Percentiles rank a stretch among this genome's conserved stretches.
These are phyloP conservation scores for Meloidogyne hapla DNA, from an alignment of 1,140 invertebrate genomes.

Conservation along the genomic window DNA sequence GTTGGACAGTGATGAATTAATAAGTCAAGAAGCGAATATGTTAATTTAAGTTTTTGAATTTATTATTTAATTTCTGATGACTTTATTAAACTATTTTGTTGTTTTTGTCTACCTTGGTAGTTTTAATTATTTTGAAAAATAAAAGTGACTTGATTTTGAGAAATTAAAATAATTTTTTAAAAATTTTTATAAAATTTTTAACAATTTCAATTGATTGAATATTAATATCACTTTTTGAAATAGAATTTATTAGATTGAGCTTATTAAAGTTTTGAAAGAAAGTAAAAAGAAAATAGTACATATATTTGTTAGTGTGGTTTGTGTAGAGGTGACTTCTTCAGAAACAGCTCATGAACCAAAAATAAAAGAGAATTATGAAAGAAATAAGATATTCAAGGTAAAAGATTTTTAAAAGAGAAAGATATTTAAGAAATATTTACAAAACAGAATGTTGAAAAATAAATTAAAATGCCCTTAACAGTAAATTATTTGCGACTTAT, in stretches of 20 bases:
- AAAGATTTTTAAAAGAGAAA: not conserved
- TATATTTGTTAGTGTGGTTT: not conserved
- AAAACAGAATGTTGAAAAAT: too few relatives aligned
- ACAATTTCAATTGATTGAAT: not conserved
- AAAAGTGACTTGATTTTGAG: not conserved
- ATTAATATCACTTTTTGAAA: not conserved
- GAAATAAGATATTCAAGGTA: not conserved
- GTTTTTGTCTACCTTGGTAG: conserved; percentile 4
- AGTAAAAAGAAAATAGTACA: not conserved
- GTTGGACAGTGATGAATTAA: conserved; percentile 11
- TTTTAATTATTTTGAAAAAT: conserved; percentile 6
- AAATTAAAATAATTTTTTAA: not conserved
- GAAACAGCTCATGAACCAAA: not conserved
- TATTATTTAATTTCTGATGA: not conserved
- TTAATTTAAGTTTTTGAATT: not conserved
- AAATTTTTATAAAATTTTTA: not conserved
- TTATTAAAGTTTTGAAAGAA: not conserved
- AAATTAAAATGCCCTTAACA: too few relatives aligned
- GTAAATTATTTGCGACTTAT: too few relatives aligned
- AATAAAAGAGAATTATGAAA: not conserved
- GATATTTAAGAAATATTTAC: too few relatives aligned
- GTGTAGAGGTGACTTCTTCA: not conserved
- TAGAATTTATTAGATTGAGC: too few relatives aligned
- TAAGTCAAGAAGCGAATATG: not conserved
- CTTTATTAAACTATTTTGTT: not conserved